These are phyloP conservation scores for Tanytarsus gracilentus DNA, from an alignment of 2,888 invertebrate species.

Conservation along the genomic window DNA sequence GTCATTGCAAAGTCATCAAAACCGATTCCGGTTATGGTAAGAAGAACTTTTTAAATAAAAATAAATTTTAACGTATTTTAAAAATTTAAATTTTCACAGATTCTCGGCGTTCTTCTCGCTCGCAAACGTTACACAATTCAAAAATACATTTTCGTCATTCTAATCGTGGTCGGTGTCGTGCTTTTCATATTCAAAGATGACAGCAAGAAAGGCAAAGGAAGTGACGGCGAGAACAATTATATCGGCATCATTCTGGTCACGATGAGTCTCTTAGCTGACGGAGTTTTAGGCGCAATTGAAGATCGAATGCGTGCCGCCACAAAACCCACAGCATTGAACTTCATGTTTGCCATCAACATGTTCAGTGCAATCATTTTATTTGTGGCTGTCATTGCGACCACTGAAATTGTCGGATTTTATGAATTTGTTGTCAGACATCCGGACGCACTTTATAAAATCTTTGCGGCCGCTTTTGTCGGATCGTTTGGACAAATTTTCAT, in stretches of 20 bases:
- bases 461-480: not conserved
- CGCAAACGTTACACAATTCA: slow-evolving; percentile 19
- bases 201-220: not conserved
- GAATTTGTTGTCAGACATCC: slow-evolving; percentile 10
- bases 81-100: no score
- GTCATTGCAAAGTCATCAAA: slow-evolving; percentile 17
- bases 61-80: not conserved
- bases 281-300: slow-evolving; percentile 15
- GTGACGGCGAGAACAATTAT: not conserved
- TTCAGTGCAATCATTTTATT: slow-evolving; percentile 4
- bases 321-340: slow-evolving; percentile 17
- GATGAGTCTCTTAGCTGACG: slow-evolving; percentile 7
- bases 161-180: slow-evolving; percentile 14
- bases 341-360: slow-evolving; percentile 16
- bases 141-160: slow-evolving; percentile 11
- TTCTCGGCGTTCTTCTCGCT: slow-evolving; percentile 2
- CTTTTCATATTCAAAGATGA: slow-evolving; percentile 10
- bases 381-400: not conserved
- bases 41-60: not conserved
- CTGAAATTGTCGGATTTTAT: slow-evolving; percentile 1
- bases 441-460: not conserved
- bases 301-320: slow-evolving; percentile 18
- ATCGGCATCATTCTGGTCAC: not conserved
- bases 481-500: slow-evolving; percentile 20
- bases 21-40: slow-evolving; percentile 21